Base-by-base conservation (phyloP, 2,888 invertebrate genomes). In the Alsophila aescularia region DNA sequence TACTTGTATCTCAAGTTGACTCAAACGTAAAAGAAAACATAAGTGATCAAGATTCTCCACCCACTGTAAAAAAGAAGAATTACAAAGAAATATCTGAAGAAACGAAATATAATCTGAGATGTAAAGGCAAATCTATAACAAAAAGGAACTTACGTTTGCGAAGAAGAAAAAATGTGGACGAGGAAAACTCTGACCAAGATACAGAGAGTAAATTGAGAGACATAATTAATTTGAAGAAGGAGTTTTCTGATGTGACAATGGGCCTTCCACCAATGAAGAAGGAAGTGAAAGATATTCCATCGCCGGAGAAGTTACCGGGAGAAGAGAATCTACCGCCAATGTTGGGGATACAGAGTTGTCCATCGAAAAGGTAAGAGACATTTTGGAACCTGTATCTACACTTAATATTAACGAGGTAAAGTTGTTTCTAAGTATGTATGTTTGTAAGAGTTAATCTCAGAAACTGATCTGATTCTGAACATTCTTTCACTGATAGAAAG, bases 201-300 rank as follows among this genome's bases (percentile, higher is more conserved):
- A 67, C 54, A 5, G 69, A 64, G 0, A 83, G 81, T 0, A 85
- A 83, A 55, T 60, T 88, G n/a, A 85, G 85, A 56, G 83, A 90
- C 45, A 87, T 91, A 15, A 71, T 73, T 0, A 89, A 89, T 64
- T 74, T 91, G 36, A 88, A 87, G 62, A 72, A 69, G 3, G 85
- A 90, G 52, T 91, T 83, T 60, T 83, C 81, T 12, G 91, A 91
- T 52, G 83, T 91, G 1, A 88, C 87, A 0, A 35, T 87, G 62
- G 85, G 82, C 36, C 61, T 81, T 1, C 87, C 89, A 0, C 84
- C 78, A 1, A 64, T 70, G 0, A 57, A 60, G 0, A 88, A 82
- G 54, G 64, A 61, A 2, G 67, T 75, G 0, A 76, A 75, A 57
- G 88, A 90, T 60, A 87, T 89, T 18, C 73, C 75, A 0, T 89